Conservation (phyloP, 23 tunicate genomes). For the Trididemnum nubilum region DNA sequence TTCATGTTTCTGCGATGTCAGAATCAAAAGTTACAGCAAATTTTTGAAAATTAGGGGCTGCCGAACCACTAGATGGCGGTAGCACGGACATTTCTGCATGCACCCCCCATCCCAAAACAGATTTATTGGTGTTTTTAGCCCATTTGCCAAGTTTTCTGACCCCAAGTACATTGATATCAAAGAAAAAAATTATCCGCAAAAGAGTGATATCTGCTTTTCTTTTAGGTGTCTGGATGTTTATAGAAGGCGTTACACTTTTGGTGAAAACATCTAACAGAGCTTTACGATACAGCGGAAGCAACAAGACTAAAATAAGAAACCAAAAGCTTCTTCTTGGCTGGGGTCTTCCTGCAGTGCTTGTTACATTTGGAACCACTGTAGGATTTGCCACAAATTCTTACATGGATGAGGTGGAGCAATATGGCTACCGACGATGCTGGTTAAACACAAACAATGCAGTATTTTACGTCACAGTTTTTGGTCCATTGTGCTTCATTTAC, state of each 20-base stretch:
- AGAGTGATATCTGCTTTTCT: too few relatives aligned
- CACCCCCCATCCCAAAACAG: too few relatives aligned
- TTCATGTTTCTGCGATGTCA: too few relatives aligned
- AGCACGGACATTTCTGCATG: too few relatives aligned
- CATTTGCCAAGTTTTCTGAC: too few relatives aligned
- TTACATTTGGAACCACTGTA: conserved; percentile 17
- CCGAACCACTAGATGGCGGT: too few relatives aligned
- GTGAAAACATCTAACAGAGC: conserved; percentile 56
- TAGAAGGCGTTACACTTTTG: conserved; percentile 61
- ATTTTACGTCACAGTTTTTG: conserved; percentile 32
- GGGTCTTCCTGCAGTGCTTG: conserved; percentile 43
- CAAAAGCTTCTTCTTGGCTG: conserved; percentile 30
- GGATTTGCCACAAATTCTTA: conserved; percentile 29
- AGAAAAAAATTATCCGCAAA: too few relatives aligned
- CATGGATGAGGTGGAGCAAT: background rate
- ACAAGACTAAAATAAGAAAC: conserved; percentile 21
- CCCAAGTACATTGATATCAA: too few relatives aligned
- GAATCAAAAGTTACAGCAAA: too few relatives aligned
- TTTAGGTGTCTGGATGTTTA: conserved; percentile 62
- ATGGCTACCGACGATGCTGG: conserved; percentile 52
- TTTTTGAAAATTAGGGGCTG: too few relatives aligned
- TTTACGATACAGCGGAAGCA: conserved; percentile 10
- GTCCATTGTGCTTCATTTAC: conserved; percentile 41
- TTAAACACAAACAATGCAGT: background rate
- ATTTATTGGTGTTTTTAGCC: too few relatives aligned